Evolutionary conservation across 1,140 invertebrate genomes (phyloP).

Genomic region (Lamellibrachia luymesi): DNA sequence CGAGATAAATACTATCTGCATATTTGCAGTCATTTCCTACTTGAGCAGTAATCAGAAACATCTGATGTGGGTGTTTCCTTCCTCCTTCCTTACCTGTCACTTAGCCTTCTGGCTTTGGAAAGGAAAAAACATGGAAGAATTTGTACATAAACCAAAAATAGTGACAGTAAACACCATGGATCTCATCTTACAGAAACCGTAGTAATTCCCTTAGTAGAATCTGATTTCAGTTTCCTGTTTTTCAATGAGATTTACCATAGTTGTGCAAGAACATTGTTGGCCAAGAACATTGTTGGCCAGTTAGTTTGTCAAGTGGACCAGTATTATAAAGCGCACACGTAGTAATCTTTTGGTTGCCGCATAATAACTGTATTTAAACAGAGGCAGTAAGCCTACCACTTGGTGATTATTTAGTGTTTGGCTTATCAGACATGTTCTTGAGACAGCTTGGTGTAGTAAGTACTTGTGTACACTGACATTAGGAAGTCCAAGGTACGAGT

Average conservation of each 20-base stretch:
- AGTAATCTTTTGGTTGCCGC: not conserved
- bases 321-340: not conserved
- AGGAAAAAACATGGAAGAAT: not conserved
- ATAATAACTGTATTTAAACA: not conserved
- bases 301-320: not conserved
- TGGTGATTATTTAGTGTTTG: constrained; percentile 1
- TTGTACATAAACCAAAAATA: not conserved
- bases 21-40: not conserved
- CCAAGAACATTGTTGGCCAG: not conserved
- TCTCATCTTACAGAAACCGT: not conserved
- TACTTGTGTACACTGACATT: not conserved
- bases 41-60: not conserved
- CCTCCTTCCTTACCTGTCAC: not conserved
- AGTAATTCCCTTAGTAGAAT: too few species aligned
- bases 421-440: not conserved
- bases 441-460: not conserved
- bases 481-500: not conserved
- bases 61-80: not conserved
- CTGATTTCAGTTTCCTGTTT: not conserved
- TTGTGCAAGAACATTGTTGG: not conserved
- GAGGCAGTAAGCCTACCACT: not conserved
- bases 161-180: not conserved
- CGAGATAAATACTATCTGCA: not conserved
- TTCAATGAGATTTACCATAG: not conserved
- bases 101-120: not conserved